Evolutionary conservation across 1,140 invertebrate genomes (phyloP), one percentile per base, ranked within the genome.

Genomic region (Whitmania pigra): DNA sequence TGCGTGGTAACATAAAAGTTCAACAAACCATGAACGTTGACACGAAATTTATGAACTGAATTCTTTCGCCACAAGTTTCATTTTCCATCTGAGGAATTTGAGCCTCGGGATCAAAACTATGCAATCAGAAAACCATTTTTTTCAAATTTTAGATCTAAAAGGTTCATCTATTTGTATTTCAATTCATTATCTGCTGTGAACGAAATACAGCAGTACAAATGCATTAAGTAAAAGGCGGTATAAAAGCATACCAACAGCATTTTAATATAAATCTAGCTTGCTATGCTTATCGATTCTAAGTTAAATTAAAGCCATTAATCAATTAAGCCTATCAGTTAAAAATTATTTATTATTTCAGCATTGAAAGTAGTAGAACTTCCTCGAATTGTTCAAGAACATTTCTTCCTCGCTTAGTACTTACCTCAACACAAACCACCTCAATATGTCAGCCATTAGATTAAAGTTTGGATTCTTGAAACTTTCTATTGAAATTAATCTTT

Each of bases 381-480:
- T 17, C 43, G 43, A 49, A 49, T 7, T 49, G 43, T 49, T 49
- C 43, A 17, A 17, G 9, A 49, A 15, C 15, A 49, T 5, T 1
- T 49, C 15, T 15, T 25, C 53, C 31, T 2, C 31, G 31, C 31
- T 36, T 36, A 2, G 31, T 36, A 57, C 29, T 75, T 76, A 86
- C 80, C 93, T 85, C 77, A 90, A 89, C 0, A 93, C 88, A 20
- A 97, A 82, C 94, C 95, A 99, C 67, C 89, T 86, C 4, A 97
- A 81, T 74, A 97, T 88, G 80, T 94, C 90, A 57, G 92, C 92
- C 55, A 97, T 88, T 11, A 93, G 80, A 53, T 86, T 85, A 79
- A 94, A 94, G 82, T 92, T 93, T 18, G 91, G 89, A 73, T 87
- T 85, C 55, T 89, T 87, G 84, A 96, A 97, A 84, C 94, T 96